Evolutionary conservation across 2,797 vertebrate species (phyloP), one percentile per base, ranked within the genome.

Genomic region (Mormyrus hasselquistii): DNA sequence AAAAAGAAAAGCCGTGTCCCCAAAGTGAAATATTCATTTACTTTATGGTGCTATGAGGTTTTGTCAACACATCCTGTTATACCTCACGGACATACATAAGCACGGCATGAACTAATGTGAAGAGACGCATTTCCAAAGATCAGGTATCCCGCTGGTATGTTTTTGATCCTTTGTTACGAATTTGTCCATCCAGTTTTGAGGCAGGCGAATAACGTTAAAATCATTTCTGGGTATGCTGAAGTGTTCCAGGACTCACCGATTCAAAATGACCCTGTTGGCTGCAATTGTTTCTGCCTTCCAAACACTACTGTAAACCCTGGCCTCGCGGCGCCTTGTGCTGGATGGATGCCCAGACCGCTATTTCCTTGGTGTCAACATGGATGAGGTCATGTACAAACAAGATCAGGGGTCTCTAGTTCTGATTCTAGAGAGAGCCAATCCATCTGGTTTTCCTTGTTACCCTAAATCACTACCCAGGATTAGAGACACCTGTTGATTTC

Each of bases 331-430:
- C 44, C 52, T 85, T 9, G 49, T 29, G 57, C 38, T 85, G 55
- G 55, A 57, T 50, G 16, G 41, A 4, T 89, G 82, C 53, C 79
- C 88, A 85, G 79, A 69, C 41, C 41, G 88, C 79, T 47, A 47
- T 84, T 87, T 59, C 76, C 57, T 83, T 50, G 76, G 76, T 88
- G 76, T 88, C 79, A 50, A 50, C 83, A 84, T 84, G 79, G 79
- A 88, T 84, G 76, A 88, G 88, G 82, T 84, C 52, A 79, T 88
- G 88, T 59, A 50, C 88, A 88, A 82, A 82, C 76, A 82, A 47
- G 76, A 82, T 82, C 76, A 47, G 76, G 76, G 76, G 76, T 22
- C 41, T 82, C 41, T 4, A 82, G 38, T 82, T 82, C 76, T 85
- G 49, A n/a, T 85, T 85, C 44, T 52, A 47, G 22, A 52, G 47